Evolutionary conservation across 2,888 invertebrate genomes (phyloP).

Genomic region (Conus canariensis): DNA sequence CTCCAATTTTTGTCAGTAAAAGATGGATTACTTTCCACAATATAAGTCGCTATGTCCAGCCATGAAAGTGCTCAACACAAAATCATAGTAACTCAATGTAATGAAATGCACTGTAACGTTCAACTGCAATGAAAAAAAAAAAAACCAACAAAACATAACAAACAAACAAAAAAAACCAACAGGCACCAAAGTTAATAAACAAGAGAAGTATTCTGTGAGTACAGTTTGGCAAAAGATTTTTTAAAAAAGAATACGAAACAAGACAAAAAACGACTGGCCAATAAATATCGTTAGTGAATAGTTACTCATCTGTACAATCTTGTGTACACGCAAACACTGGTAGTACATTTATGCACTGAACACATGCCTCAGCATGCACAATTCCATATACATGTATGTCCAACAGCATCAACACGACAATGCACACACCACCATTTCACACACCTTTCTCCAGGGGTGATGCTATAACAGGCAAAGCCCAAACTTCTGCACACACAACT

Average conservation of each 20-base stretch:
- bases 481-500: too few relatives aligned
- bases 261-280: conserved; percentile 13
- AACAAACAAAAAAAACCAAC: background rate
- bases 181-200: background rate
- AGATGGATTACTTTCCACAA: background rate
- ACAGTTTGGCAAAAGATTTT: background rate
- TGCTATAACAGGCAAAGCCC: too few relatives aligned
- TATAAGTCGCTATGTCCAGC: background rate
- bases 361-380: background rate
- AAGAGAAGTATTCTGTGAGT: background rate
- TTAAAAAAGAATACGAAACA: background rate
- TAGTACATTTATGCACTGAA: background rate
- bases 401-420: background rate
- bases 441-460: too few relatives aligned
- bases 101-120: background rate
- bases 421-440: background rate
- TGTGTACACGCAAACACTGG: background rate
- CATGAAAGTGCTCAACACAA: too few relatives aligned
- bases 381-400: background rate
- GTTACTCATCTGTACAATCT: background rate
- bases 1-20: background rate
- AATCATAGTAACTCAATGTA: background rate
- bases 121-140: background rate
- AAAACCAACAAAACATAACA: background rate
- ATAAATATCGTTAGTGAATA: conserved; percentile 8